phyloP scores from a whole-genome alignment of 2,797 vertebrate genomes.

The Enteromius trimaculatus region DNA sequence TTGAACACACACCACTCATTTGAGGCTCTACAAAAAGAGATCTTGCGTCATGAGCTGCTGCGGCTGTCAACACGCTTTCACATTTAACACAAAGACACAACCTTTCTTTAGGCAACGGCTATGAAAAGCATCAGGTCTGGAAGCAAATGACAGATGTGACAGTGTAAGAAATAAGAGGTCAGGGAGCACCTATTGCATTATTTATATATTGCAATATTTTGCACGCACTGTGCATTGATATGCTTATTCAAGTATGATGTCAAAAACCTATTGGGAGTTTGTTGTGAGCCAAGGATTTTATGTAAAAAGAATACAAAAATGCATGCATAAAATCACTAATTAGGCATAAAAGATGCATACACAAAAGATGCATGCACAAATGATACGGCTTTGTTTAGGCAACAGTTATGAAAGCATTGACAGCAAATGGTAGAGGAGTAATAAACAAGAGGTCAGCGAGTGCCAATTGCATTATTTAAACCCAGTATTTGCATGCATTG shows the following conservation, averaged over 20 bases:
- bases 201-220: not conserved
- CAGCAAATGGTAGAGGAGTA: not conserved
- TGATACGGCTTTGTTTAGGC: not conserved
- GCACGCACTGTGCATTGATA: not conserved
- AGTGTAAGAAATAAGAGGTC: not conserved
- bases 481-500: no score
- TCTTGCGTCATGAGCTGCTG: not conserved
- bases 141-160: not conserved
- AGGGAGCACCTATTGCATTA: not conserved
- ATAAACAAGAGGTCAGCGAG: no score
- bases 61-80: not conserved
- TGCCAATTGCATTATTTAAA: not conserved
- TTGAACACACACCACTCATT: not conserved
- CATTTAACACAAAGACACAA: constrained; percentile 9
- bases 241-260: not conserved
- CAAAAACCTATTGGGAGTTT: no score
- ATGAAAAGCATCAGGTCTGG: not conserved
- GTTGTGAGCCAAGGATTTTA: not conserved
- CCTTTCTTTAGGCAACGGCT: not conserved
- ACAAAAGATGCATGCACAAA: not conserved
- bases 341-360: no score
- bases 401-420: not conserved
- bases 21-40: not conserved
- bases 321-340: not conserved
- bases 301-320: not conserved